Evolutionary conservation across 1,140 invertebrate species (phyloP).

Genomic region (Brachionus manjavacas): DNA sequence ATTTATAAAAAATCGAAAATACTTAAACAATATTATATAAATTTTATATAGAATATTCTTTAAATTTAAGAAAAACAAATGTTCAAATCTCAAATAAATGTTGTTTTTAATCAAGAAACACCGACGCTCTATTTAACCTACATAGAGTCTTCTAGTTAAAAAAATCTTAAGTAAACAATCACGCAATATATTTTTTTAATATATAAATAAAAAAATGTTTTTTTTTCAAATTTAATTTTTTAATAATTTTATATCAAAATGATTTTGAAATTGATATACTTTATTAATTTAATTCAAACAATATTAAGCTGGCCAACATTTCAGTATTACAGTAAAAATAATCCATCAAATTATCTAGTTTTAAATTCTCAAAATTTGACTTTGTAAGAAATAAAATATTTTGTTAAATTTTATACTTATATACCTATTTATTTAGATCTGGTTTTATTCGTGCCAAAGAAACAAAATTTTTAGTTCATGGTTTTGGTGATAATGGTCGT

Average conservation of each 20-base stretch:
- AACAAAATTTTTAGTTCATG: conserved; percentile 34
- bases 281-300: neutral
- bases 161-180: neutral
- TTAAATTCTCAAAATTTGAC: conserved; percentile 5
- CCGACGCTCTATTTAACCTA: neutral
- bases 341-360: neutral
- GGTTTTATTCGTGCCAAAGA: neutral
- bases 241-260: neutral
- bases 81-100: neutral
- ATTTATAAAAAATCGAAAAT: too few relatives aligned
- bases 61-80: neutral
- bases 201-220: neutral
- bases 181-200: neutral
- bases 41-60: too few relatives aligned
- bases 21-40: neutral
- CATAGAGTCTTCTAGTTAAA: neutral
- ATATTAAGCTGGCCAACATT: conserved; percentile 30
- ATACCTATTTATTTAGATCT: neutral
- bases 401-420: neutral
- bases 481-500: conserved; percentile 22
- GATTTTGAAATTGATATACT: neutral
- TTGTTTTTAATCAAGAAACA: neutral
- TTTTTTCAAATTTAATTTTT: neutral
- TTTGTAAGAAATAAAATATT: neutral
- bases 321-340: neutral